Percentiles rank a stretch among this genome's conserved stretches.
phyloP scores from a whole-genome alignment of 2,888 invertebrate genomes.

The Mythimna loreyi region DNA sequence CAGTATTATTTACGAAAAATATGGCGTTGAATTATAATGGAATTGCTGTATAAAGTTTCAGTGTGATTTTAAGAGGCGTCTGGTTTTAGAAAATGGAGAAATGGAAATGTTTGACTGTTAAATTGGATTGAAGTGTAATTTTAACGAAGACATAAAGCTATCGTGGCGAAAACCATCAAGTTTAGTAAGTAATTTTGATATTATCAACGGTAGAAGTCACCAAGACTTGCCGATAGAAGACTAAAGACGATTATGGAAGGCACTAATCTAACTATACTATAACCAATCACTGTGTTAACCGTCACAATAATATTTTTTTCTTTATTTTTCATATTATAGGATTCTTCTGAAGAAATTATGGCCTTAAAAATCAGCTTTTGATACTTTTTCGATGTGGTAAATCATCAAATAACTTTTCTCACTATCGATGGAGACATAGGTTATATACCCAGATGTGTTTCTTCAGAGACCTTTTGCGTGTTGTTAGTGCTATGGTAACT shows the following conservation, averaged over 20 bases:
- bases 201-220: background rate
- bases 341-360: too few relatives aligned
- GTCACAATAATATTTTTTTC: too few relatives aligned
- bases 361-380: too few relatives aligned
- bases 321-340: too few relatives aligned
- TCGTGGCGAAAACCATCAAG: background rate
- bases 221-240: background rate
- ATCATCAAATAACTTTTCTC: too few relatives aligned
- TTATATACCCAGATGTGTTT: too few relatives aligned
- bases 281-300: too few relatives aligned
- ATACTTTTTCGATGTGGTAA: too few relatives aligned
- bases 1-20: constrained; percentile 55
- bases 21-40: constrained; percentile 7
- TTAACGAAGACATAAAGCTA: background rate
- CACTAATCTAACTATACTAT: too few relatives aligned
- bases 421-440: too few relatives aligned
- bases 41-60: constrained; percentile 29
- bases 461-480: too few relatives aligned
- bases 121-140: constrained; percentile 16
- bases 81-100: background rate
- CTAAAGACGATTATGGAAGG: background rate
- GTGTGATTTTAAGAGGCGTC: background rate
- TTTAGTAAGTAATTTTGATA: background rate
- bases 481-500: too few relatives aligned
- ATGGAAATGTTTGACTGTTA: background rate